A percentile compares a stretch with the other conserved stretches of the same genome.
phyloP scores from a whole-genome alignment of 1,140 invertebrate genomes.

The Drosophila pseudoobscura region DNA sequence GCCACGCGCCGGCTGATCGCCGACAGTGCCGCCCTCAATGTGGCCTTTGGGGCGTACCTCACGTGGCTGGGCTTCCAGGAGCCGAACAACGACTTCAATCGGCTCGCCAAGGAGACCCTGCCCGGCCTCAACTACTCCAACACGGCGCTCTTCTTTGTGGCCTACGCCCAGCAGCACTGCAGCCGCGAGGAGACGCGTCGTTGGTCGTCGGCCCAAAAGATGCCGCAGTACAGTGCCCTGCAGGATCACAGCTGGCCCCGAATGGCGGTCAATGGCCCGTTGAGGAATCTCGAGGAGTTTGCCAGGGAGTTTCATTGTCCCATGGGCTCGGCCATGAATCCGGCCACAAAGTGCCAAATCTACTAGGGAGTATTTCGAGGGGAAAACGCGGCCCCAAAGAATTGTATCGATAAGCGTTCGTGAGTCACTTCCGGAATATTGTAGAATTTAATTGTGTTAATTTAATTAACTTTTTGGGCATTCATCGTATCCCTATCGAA shows the following conservation, averaged over 20 bases:
- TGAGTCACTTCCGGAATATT: too few relatives aligned
- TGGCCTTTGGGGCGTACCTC: conserved; percentile 85
- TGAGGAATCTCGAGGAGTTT: conserved; percentile 65
- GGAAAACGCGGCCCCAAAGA: too few relatives aligned
- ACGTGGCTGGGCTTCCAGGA: conserved; percentile 70
- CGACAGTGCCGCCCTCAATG: conserved; percentile 86
- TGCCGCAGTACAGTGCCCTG: conserved; percentile 40
- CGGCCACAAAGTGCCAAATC: conserved; percentile 63
- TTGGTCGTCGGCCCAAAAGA: conserved; percentile 53
- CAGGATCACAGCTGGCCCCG: conserved; percentile 59
- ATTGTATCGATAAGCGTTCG: too few relatives aligned
- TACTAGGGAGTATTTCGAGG: conserved; percentile 36
- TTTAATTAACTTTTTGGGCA: too few relatives aligned
- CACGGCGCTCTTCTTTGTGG: conserved; percentile 89
- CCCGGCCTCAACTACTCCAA: conserved; percentile 69
- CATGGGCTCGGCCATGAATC: conserved; percentile 71
- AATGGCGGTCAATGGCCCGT: conserved; percentile 60
- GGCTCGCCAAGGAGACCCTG: conserved; percentile 61
- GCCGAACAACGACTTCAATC: conserved; percentile 63
- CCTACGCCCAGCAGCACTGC: conserved; percentile 86
- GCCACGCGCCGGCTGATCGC: conserved; percentile 88
- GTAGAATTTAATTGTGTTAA: too few relatives aligned
- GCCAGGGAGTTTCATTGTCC: conserved; percentile 64
- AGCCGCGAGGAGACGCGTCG: conserved; percentile 3
- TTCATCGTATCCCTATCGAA: too few relatives aligned